Base-by-base conservation (phyloP, 2,888 invertebrate genomes). In the Lasioglossum lativentre region DNA sequence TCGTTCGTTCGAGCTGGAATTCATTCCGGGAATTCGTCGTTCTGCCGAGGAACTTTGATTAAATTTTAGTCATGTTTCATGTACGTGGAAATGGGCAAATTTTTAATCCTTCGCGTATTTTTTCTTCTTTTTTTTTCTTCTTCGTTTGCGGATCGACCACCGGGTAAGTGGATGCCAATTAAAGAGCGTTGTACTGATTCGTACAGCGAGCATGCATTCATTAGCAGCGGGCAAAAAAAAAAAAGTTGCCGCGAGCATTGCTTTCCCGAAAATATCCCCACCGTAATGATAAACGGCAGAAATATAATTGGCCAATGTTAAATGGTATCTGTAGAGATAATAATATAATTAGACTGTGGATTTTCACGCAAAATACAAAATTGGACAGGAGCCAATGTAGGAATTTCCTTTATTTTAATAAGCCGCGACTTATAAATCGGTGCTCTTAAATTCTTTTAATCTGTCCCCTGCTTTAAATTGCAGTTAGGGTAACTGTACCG, bases 51-150 rank as follows among this genome's bases (percentile, higher is more conserved):
- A 30, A 30, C 70, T 71, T 82, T 78, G 78, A 84, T 78, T 74
- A 82, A 84, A 81, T 83, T 83, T 76, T 83, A 76, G 72, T 81
- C 76, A 76, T 72, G 42, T 81, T 76, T 76, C 34, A 38, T 23
- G 12, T 6, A 30, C 59, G 83, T 19, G 8, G 12, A n/a, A 47
- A 38, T 34, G 42, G 71, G 34, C n/a, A n/a, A 52, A 16, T 80
- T 68, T 73, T 47, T 23, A 8, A 47, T 12, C 56, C 30, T 52
- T 2, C 80, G 12, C 6, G 4, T 19, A 10, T 66, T 66, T 66
- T 12, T 5, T 6, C 34, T 19, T 34, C 10, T 3, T 3, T 23
- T 34, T 10, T 6, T 16, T 30, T 16, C n/a, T n/a, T n/a, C n/a
- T 45, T 30, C 23, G 12, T 16, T 52, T n/a, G 38, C 42, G 40